Conservation (phyloP, 2,797 vertebrate genomes). For the Linurgus olivaceus region DNA sequence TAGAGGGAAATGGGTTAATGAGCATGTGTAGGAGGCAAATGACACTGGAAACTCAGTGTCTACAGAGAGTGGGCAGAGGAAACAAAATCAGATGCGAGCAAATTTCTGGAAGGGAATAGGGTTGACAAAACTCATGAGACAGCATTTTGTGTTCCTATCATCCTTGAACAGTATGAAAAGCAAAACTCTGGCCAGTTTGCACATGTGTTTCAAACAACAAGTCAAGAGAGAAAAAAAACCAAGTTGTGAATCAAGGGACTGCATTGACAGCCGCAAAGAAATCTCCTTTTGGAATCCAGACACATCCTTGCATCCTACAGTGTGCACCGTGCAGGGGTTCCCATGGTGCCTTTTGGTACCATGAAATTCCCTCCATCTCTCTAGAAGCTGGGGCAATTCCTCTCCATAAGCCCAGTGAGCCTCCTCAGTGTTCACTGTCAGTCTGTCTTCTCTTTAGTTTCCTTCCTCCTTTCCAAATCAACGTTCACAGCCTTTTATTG, state of each 20-base stretch:
- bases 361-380: slow-evolving; percentile 4
- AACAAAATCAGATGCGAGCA: slow-evolving; percentile 76
- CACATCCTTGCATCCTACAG: slow-evolving; percentile 9
- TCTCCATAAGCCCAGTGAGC: accelerated
- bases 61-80: slow-evolving; percentile 72
- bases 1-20: slow-evolving; percentile 50
- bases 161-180: slow-evolving; percentile 17
- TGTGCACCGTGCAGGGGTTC: not conserved
- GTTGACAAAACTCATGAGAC: slow-evolving; percentile 61
- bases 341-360: not conserved
- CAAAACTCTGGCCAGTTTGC: slow-evolving; percentile 45
- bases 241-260: slow-evolving; percentile 45
- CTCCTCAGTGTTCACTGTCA: not conserved
- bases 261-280: slow-evolving; percentile 20
- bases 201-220: slow-evolving; percentile 61
- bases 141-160: slow-evolving; percentile 45
- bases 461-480: not conserved
- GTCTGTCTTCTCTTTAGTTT: not conserved
- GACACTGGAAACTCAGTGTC: slow-evolving; percentile 76
- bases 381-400: slow-evolving; percentile 17
- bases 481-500: not conserved
- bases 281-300: slow-evolving; percentile 56
- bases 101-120: slow-evolving; percentile 60
- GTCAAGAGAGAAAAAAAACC: slow-evolving; percentile 26
- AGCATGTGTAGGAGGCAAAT: slow-evolving; percentile 62